phyloP scores from a whole-genome alignment of 2,888 invertebrate genomes.

The Drosophila macrothrix region DNA sequence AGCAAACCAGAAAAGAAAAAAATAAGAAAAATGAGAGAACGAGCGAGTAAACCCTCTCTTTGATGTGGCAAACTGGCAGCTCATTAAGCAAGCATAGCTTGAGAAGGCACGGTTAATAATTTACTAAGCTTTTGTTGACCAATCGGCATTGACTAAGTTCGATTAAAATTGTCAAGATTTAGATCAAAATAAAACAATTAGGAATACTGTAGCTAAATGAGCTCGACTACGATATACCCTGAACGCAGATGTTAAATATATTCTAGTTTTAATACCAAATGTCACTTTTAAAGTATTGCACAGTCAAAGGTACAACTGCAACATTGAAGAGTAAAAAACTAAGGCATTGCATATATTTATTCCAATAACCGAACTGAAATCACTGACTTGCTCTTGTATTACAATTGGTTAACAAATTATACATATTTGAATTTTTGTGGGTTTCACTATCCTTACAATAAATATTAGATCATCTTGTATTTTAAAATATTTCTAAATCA shows the following conservation, averaged over 20 bases:
- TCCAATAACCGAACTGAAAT: neutral
- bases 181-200: neutral
- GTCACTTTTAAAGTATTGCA: neutral
- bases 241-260: neutral
- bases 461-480: too few relatives aligned
- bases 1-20: neutral
- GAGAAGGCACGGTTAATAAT: too few relatives aligned
- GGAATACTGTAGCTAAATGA: neutral
- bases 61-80: constrained; percentile 13
- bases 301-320: neutral
- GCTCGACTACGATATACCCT: neutral
- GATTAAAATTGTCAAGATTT: neutral
- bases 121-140: neutral
- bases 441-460: too few relatives aligned
- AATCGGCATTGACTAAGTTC: neutral
- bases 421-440: too few relatives aligned
- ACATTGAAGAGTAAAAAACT: neutral
- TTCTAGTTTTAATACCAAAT: neutral
- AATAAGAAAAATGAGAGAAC: neutral
- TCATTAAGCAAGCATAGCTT: neutral
- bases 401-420: too few relatives aligned
- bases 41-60: neutral
- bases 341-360: neutral
- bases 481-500: too few relatives aligned
- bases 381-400: neutral